Conservation (phyloP, 2,113 vertebrate species). For the Albula goreensis region DNA sequence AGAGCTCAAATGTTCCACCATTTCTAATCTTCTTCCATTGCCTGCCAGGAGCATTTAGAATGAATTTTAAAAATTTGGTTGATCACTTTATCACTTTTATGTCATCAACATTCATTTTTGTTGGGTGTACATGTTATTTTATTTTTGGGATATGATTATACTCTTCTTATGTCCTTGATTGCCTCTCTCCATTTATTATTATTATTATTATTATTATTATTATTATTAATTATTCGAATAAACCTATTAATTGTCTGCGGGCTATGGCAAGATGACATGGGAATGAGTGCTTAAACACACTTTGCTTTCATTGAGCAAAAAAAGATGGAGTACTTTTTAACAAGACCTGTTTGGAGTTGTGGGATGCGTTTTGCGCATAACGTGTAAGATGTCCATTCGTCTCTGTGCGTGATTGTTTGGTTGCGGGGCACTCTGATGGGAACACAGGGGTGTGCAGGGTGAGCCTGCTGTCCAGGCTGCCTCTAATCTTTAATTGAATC, state of each 20-base stretch:
- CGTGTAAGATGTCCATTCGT: neutral
- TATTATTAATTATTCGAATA: too few species aligned
- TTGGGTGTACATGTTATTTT: too few species aligned
- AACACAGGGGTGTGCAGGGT: conserved; percentile 7
- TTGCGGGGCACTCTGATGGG: neutral
- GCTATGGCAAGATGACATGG: neutral
- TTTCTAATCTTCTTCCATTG: too few species aligned
- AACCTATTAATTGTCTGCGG: neutral
- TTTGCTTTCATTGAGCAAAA: neutral
- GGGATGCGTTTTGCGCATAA: neutral
- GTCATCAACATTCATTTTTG: too few species aligned
- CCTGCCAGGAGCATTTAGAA: too few species aligned
- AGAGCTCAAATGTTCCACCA: too few species aligned
- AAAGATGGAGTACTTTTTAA: neutral
- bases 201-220: neutral
- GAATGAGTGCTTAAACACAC: neutral
- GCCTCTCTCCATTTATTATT: neutral
- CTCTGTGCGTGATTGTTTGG: neutral
- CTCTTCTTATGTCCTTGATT: too few species aligned
- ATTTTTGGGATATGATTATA: too few species aligned
- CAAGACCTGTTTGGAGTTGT: neutral
- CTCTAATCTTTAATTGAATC: conserved; percentile 36
- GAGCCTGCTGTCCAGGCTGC: neutral
- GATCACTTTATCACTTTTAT: too few species aligned
- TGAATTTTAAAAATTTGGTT: too few species aligned